A percentile compares a stretch with the other conserved stretches of the same genome.
Conservation (phyloP, 2,888 invertebrate species). For the Rhingia rostrata region DNA sequence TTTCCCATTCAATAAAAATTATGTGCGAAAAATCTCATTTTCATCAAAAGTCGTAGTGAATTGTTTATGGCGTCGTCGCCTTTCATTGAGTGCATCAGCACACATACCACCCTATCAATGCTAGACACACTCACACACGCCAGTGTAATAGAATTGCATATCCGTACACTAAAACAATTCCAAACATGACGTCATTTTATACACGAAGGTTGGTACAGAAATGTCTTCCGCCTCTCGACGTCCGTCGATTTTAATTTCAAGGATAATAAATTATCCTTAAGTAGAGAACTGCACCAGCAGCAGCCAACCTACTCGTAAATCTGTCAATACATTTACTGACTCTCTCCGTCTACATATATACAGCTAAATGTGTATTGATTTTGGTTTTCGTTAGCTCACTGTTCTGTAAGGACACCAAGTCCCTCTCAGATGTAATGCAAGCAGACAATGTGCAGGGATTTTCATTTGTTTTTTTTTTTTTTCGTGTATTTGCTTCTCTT, state of each 20-base stretch:
- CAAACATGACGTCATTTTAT: constrained; percentile 41
- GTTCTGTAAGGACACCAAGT: constrained; percentile 22
- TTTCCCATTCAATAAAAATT: too few relatives aligned
- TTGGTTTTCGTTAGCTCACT: constrained; percentile 11
- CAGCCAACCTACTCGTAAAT: constrained; percentile 58
- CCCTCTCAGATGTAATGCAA: constrained; percentile 24
- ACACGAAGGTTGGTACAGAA: neutral
- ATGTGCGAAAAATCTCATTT: too few relatives aligned
- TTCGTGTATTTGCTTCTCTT: neutral
- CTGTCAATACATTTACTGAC: constrained; percentile 63
- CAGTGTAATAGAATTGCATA: neutral
- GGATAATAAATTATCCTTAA: constrained; percentile 71
- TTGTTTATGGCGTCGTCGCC: too few relatives aligned
- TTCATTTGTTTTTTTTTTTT: constrained; percentile 13
- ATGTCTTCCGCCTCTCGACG: neutral
- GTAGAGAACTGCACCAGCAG: constrained; percentile 47
- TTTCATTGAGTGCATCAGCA: too few relatives aligned
- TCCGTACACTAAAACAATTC: constrained; percentile 23
- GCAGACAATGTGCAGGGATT: constrained; percentile 32
- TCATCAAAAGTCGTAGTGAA: too few relatives aligned
- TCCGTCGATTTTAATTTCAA: constrained; percentile 62
- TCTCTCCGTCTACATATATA: neutral
- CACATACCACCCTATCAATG: neutral
- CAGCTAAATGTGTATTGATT: constrained; percentile 60
- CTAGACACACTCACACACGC: neutral